Base-by-base conservation (phyloP, 2,888 invertebrate species). In the Andrena bicolor region DNA sequence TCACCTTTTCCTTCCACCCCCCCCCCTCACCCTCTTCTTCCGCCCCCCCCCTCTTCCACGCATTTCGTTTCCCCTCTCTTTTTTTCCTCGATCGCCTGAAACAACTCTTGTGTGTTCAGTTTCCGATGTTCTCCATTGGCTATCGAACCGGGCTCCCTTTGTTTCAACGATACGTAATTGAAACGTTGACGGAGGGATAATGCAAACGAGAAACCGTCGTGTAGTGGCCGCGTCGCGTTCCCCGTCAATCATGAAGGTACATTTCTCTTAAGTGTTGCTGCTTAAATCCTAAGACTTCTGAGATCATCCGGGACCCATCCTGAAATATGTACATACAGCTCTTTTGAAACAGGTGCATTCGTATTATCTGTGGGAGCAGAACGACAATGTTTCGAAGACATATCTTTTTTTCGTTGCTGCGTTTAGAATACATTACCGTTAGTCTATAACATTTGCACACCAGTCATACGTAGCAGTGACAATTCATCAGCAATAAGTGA, bases 141-240 rank as follows among this genome's bases (percentile, higher is more conserved):
- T 58, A 20, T 56, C 28, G n/a, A 53, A 13, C 26, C 23, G 20
- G n/a, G 20, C 32, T 13, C 13, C 16, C 28, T 30, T 60, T 35
- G 16, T 53, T 49, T 32, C 26, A 28, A 30, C 58, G 53, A 41
- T 20, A 48, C 48, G 70, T 49, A 30, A 74, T 65, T 41, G 61
- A 76, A 76, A 75, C 10, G 53, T 72, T 48, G 49, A 4, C 64
- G 56, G 20, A 53, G 60, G 71, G 53, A 65, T 69, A 65, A 74
- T 65, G 51, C 28, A 65, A 79, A 74, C 26, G 35, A 72, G 60
- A 72, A 71, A 68, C 30, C 51, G 16, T 71, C 80, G 66, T 61
- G 32, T 63, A 48, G 68, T 66, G 64, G 65, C 72, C 80, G 76
- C 58, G 71, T 51, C 76, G 71, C 66, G 68, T 76, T 69, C 16